Conservation (phyloP, 2,888 invertebrate genomes). For the Entomobrya multifasciata region DNA sequence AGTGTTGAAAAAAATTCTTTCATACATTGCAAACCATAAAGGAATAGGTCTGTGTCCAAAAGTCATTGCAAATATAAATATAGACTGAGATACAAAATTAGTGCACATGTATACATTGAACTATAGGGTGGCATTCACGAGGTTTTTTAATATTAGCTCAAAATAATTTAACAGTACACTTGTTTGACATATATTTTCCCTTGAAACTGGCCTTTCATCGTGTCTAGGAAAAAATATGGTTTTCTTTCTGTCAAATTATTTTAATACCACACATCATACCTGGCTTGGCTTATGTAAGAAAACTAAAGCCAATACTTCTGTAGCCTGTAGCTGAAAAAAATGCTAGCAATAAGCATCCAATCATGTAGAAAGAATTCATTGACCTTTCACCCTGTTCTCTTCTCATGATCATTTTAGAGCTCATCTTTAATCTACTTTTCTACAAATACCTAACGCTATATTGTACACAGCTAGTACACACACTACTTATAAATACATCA, state of each 20-base stretch:
- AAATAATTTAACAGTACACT: conserved; percentile 1
- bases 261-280: too few relatives aligned
- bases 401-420: neutral
- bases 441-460: too few relatives aligned
- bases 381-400: conserved; percentile 60
- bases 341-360: neutral
- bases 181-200: conserved; percentile 57
- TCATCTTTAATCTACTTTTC: neutral
- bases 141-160: neutral
- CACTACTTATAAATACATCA: neutral
- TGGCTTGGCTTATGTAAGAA: too few relatives aligned
- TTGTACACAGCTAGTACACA: too few relatives aligned
- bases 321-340: conserved; percentile 15
- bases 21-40: too few relatives aligned
- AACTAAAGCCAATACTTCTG: too few relatives aligned
- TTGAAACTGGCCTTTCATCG: conserved; percentile 54
- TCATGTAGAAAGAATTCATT: conserved; percentile 45
- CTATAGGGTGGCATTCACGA: too few relatives aligned
- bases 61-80: too few relatives aligned
- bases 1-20: too few relatives aligned
- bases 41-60: too few relatives aligned
- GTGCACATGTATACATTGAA: too few relatives aligned
- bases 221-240: neutral
- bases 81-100: too few relatives aligned
- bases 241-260: neutral